Evolutionary conservation across 2,888 invertebrate genomes (phyloP).

Genomic region (Ophion ellenae): DNA sequence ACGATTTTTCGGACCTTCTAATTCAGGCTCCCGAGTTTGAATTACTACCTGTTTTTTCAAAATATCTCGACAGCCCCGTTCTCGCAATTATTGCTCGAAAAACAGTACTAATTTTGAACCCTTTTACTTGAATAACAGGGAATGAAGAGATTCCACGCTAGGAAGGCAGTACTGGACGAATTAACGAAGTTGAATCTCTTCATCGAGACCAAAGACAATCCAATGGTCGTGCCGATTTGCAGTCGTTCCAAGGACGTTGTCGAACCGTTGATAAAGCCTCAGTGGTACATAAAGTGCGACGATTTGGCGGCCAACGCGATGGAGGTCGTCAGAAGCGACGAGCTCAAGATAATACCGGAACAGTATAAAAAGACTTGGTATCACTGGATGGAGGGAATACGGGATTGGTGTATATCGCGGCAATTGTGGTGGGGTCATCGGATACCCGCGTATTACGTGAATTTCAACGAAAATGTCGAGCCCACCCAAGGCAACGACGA

Average conservation of each 20-base stretch:
- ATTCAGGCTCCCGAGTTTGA: no score
- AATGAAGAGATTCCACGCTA: slow-evolving; percentile 95
- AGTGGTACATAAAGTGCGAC: slow-evolving; percentile 97
- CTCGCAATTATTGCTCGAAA: neutral
- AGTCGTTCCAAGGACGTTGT: slow-evolving; percentile 98
- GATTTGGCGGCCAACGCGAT: slow-evolving; percentile 95
- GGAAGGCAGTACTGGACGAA: slow-evolving; percentile 91
- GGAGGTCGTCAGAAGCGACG: slow-evolving; percentile 91
- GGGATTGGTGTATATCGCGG: slow-evolving; percentile 99
- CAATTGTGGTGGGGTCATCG: slow-evolving; percentile 99
- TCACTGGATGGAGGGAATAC: slow-evolving; percentile 97
- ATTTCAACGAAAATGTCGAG: slow-evolving; percentile 84
- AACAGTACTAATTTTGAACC: neutral
- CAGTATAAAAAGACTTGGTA: slow-evolving; percentile 97
- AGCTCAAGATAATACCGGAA: slow-evolving; percentile 95
- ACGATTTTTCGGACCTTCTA: no score
- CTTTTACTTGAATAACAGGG: slow-evolving; percentile 85
- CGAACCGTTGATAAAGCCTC: slow-evolving; percentile 97
- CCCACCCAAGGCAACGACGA: slow-evolving; percentile 79
- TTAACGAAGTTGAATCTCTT: slow-evolving; percentile 90
- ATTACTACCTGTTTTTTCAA: neutral
- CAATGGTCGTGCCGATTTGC: slow-evolving; percentile 98
- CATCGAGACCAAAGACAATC: slow-evolving; percentile 93
- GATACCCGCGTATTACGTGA: slow-evolving; percentile 96
- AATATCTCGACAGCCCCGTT: neutral